These are phyloP conservation scores for Halichondria panicea DNA, from an alignment of 37 sponge, comb jelly and placozoan species.

Conservation along the genomic window DNA sequence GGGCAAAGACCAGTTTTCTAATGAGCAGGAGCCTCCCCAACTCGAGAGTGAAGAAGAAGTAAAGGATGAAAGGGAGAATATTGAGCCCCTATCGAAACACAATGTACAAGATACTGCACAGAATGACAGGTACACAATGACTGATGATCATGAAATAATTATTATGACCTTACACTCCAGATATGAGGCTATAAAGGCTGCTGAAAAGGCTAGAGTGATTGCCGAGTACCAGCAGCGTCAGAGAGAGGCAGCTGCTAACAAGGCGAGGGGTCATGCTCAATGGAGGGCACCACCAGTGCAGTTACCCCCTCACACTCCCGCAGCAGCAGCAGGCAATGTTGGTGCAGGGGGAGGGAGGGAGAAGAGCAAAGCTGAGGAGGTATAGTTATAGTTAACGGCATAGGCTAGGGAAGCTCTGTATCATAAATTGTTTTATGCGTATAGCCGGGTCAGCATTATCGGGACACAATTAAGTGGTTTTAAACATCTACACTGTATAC, in stretches of 20 bases:
- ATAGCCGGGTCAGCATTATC: too few species aligned
- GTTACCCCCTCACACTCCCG: not conserved
- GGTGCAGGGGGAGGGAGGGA: not conserved
- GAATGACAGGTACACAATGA: not conserved
- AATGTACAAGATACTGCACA: conserved; percentile 7
- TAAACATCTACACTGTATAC: too few species aligned
- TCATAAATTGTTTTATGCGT: too few species aligned
- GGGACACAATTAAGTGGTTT: too few species aligned
- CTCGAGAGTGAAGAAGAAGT: not conserved
- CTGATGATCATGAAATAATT: not conserved
- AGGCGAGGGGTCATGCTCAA: conserved; percentile 57
- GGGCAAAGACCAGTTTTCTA: not conserved
- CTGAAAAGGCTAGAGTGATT: conserved; percentile 58
- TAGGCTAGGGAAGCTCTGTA: too few species aligned
- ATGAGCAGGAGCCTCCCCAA: not conserved
- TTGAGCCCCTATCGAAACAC: not conserved
- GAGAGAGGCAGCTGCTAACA: conserved; percentile 86
- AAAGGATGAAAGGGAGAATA: not conserved
- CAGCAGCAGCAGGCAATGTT: not conserved
- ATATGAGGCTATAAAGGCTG: conserved; percentile 6
- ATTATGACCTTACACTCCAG: not conserved
- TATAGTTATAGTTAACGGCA: not conserved
- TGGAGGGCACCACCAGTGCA: not conserved
- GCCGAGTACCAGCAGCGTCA: conserved; percentile 74
- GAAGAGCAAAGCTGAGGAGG: not conserved